These are phyloP conservation scores for Alca torda DNA, from an alignment of 2,797 vertebrate genomes.

Conservation along the genomic window DNA sequence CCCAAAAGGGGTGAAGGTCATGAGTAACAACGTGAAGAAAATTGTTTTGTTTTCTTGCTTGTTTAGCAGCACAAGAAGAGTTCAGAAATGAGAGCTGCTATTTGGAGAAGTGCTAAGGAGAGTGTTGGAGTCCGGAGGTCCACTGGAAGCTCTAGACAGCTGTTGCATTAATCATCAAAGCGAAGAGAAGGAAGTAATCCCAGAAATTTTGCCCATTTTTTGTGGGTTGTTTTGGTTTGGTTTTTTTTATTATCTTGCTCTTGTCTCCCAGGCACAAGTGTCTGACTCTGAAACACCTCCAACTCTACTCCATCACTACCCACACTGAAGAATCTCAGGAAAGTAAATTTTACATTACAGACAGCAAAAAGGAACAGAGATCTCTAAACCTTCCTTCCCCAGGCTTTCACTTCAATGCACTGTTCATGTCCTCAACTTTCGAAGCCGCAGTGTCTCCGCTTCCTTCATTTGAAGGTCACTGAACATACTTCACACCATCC, in stretches of 20 bases:
- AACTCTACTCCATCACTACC: not conserved
- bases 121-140: not conserved
- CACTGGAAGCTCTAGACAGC: not conserved
- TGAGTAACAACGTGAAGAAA: not conserved
- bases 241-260: not conserved
- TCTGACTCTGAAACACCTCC: not conserved
- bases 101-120: not conserved
- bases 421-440: not conserved
- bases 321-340: not conserved
- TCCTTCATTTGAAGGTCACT: not conserved
- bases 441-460: not conserved
- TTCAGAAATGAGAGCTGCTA: not conserved
- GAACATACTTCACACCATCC: not conserved
- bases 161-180: not conserved
- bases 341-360: not conserved
- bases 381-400: not conserved
- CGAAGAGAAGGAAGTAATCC: not conserved
- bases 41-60: not conserved
- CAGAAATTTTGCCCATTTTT: not conserved
- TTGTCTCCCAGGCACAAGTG: not conserved
- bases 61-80: not conserved
- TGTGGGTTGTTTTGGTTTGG: rapidly evolving
- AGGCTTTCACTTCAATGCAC: not conserved
- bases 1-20: not conserved
- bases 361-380: not conserved